Base-by-base conservation (phyloP, 2,113 vertebrate genomes). In the Ascaphus truei region DNA sequence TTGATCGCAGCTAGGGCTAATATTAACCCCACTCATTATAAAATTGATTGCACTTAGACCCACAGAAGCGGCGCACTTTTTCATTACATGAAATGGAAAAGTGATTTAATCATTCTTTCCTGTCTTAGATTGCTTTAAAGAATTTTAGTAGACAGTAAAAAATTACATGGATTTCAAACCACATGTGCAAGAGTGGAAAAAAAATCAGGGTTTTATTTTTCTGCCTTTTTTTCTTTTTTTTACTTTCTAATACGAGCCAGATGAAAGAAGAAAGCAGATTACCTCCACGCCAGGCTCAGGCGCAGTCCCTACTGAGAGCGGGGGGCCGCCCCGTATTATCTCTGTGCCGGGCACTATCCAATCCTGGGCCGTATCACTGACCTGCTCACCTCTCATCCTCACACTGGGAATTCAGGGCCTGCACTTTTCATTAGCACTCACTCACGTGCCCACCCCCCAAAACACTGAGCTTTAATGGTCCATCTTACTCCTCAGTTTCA, bases 341-440 rank as follows among this genome's bases (percentile, higher is more conserved):
- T 93, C 91, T 93, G 91, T 90, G 82, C 80, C 88, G 94, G 93
- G 93, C 94, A 96, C 88, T 86, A 84, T 88, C 84, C 91, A 91
- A 93, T 96, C 95, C 95, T 92, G 88, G 81, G 91, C n/a, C 90
- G 85, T 90, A 93, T 93, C 86, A 90, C 96, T 89, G 83, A 84
- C 83, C 92, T 94, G 94, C 93, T 87, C 86, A 82, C 81, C 82
- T 84, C 86, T 90, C 85, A 88, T 86, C 86, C 87, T 87, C 83
- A 83, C 73, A 83, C 85, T 81, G 86, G 81, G 23, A 88, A 88
- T 86, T 88, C 85, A 74, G n/a, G 80, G 73, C 77, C 1, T 45
- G 1, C 83, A 76, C 83, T 81, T 86, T 89, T 87, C 80, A 79
- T 87, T 41, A 82, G 81, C 67, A 75, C 73, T 83, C 84, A 72